Conservation (phyloP, 2,888 invertebrate genomes). For the Lamproptera curius region DNA sequence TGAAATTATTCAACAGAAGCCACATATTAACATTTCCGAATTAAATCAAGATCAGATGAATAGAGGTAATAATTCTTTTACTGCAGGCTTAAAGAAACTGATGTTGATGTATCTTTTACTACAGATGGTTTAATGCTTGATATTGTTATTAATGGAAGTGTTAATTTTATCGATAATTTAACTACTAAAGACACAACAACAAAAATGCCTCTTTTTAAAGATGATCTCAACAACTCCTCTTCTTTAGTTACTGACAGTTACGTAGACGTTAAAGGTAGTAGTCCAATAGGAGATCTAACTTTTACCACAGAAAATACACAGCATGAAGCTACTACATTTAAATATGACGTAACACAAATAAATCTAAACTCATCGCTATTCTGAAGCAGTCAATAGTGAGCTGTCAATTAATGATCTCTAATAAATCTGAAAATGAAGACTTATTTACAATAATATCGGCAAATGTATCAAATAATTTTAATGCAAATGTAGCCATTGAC, state of each 20-base stretch:
- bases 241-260: background rate
- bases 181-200: conserved; percentile 52
- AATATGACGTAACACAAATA: background rate
- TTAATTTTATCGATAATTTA: conserved; percentile 32
- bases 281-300: background rate
- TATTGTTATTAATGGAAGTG: conserved; percentile 40
- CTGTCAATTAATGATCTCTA: background rate
- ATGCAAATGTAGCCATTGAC: background rate
- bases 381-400: background rate
- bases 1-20: background rate
- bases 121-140: conserved; percentile 43
- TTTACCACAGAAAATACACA: conserved; percentile 6
- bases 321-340: background rate
- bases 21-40: background rate
- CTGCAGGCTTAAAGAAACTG: background rate
- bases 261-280: background rate
- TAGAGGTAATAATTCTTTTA: background rate
- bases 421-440: background rate
- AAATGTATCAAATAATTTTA: background rate
- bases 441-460: background rate
- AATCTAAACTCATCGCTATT: background rate
- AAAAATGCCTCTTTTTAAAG: conserved; percentile 41
- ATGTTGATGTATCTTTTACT: background rate
- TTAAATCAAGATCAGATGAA: too few species aligned
- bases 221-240: conserved; percentile 21